phyloP scores from a whole-genome alignment of 2,797 vertebrate species.

The Pitangus sulphuratus region DNA sequence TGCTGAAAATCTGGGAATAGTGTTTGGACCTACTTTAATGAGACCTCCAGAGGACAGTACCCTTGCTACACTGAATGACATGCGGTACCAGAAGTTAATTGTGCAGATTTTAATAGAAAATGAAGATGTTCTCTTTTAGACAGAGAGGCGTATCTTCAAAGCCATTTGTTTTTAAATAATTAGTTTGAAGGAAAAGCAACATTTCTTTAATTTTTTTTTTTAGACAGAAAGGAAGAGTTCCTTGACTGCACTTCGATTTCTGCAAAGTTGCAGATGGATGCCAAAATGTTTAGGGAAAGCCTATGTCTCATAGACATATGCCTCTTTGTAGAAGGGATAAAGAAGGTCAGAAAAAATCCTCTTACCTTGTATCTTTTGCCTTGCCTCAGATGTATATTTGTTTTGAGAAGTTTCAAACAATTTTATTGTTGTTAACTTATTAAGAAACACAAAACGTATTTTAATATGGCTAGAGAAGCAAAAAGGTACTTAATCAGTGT shows the following conservation, averaged over 20 bases:
- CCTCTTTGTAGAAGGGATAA: constrained; percentile 64
- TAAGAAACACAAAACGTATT: constrained; percentile 67
- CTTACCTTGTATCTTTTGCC: constrained; percentile 70
- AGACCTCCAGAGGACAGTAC: constrained; percentile 94
- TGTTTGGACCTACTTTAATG: constrained; percentile 98
- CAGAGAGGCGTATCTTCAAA: constrained; percentile 69
- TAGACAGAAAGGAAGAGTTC: constrained; percentile 59
- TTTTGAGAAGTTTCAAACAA: constrained; percentile 71
- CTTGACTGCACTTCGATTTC: constrained; percentile 70
- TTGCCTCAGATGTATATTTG: constrained; percentile 74
- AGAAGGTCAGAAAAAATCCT: constrained; percentile 70
- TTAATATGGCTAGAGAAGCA: constrained; percentile 68
- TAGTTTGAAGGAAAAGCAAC: constrained; percentile 73
- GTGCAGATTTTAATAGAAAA: constrained; percentile 97
- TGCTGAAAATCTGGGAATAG: constrained; percentile 96
- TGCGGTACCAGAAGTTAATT: constrained; percentile 96
- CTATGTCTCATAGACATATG: constrained; percentile 83
- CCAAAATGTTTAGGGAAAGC: constrained; percentile 74
- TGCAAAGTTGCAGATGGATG: constrained; percentile 70
- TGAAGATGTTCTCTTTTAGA: constrained; percentile 97
- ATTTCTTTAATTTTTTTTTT: constrained; percentile 64
- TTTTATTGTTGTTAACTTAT: constrained; percentile 74
- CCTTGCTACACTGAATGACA: constrained; percentile 93
- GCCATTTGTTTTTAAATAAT: constrained; percentile 74
- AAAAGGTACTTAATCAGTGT: constrained; percentile 77